Evolutionary conservation across 2,113 vertebrate genomes (phyloP).

Genomic region (Eudyptes chrysolophus): DNA sequence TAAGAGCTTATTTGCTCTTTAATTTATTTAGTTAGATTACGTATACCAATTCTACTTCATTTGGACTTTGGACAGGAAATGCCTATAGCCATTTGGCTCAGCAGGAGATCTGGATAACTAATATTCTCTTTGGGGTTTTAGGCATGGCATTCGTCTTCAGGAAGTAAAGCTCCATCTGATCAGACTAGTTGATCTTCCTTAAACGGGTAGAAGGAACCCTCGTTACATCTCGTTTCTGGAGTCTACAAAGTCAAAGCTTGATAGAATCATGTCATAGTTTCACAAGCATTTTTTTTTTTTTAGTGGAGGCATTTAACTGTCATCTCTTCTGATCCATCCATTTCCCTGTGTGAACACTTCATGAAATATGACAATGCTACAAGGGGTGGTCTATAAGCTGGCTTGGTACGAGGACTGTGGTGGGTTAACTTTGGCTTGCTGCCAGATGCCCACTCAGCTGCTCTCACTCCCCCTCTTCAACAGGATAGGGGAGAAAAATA

Average conservation of each 20-base stretch:
- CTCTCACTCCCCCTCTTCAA: neutral
- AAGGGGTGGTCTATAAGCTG: neutral
- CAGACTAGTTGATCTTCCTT: neutral
- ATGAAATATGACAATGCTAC: fast-evolving
- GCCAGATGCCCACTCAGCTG: neutral
- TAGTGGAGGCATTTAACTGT: neutral
- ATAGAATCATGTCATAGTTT: neutral
- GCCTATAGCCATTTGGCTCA: neutral
- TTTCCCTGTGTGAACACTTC: neutral
- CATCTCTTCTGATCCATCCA: neutral
- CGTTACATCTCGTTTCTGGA: neutral
- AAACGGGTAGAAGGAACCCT: neutral
- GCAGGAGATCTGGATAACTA: neutral
- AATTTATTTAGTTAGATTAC: neutral
- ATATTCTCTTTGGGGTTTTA: neutral
- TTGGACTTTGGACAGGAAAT: neutral
- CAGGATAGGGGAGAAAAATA: fast-evolving
- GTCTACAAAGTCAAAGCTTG: neutral
- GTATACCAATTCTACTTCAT: neutral
- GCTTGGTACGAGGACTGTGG: neutral
- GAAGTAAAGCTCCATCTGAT: neutral
- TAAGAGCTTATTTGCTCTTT: neutral
- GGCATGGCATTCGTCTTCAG: neutral
- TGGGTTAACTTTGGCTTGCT: neutral
- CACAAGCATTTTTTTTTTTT: neutral